Percentiles rank a stretch among this genome's conserved stretches.
These are phyloP conservation scores for Drosophila paranaensis DNA, from an alignment of 2,888 invertebrate genomes.

Conservation along the genomic window DNA sequence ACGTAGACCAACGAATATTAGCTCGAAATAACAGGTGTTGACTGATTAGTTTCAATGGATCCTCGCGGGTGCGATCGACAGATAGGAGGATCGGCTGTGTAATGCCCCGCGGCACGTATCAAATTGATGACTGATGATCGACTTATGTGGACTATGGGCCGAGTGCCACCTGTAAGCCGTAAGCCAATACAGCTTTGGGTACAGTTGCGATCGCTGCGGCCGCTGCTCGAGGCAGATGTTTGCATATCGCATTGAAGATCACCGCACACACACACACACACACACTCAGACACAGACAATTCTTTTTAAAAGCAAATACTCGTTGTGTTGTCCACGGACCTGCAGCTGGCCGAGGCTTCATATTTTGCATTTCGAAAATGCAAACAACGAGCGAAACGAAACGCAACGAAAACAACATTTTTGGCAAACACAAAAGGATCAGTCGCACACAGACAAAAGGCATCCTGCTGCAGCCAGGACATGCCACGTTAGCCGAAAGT, in stretches of 20 bases:
- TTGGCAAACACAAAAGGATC: slow-evolving; percentile 53
- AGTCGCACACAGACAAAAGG: slow-evolving; percentile 36
- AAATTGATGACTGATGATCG: slow-evolving; percentile 57
- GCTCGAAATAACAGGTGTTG: slow-evolving; percentile 77
- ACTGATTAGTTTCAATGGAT: slow-evolving; percentile 63
- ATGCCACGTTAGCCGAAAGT: slow-evolving; percentile 38
- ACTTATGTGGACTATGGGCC: slow-evolving; percentile 19
- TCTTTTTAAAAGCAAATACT: slow-evolving; percentile 57
- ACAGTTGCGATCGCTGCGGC: slow-evolving; percentile 53
- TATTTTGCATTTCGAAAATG: slow-evolving; percentile 74
- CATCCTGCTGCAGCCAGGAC: slow-evolving; percentile 52
- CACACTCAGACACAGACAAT: slow-evolving; percentile 17
- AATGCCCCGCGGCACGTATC: slow-evolving; percentile 57
- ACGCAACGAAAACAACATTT: slow-evolving; percentile 41
- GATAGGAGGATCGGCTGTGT: slow-evolving; percentile 7
- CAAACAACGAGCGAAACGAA: slow-evolving; percentile 57
- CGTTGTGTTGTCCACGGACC: slow-evolving; percentile 34
- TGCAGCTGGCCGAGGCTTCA: slow-evolving; percentile 49
- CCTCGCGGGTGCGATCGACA: slow-evolving; percentile 28
- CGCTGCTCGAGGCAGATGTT: slow-evolving; percentile 64
- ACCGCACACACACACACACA: slow-evolving; percentile 30
- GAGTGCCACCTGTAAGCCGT: slow-evolving; percentile 49
- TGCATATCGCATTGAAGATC: slow-evolving; percentile 71
- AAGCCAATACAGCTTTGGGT: slow-evolving; percentile 37
- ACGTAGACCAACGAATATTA: slow-evolving; percentile 61